These are phyloP conservation scores for Channa argus DNA, from an alignment of 2,113 vertebrate species.

Conservation along the genomic window DNA sequence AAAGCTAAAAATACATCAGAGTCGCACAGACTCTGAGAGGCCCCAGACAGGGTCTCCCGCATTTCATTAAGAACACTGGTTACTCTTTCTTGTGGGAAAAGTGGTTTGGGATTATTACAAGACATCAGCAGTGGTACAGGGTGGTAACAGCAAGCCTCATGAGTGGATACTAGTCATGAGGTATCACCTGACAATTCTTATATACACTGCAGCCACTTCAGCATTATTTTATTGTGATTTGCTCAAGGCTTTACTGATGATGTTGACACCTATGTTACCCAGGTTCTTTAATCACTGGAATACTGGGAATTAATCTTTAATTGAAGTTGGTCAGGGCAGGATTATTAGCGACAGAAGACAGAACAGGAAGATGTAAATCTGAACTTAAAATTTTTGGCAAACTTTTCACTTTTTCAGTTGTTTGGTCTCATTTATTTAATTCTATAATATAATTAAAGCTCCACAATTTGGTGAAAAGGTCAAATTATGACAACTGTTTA, in stretches of 20 bases:
- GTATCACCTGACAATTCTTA: conserved; percentile 10
- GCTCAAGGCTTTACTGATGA: background rate
- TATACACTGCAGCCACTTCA: background rate
- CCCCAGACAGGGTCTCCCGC: conserved; percentile 36
- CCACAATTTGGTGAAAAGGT: too few species aligned
- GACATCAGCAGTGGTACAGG: background rate
- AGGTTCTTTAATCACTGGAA: background rate
- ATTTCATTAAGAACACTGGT: conserved; percentile 18
- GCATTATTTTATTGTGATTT: background rate
- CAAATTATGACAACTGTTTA: too few species aligned
- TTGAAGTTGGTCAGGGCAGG: background rate
- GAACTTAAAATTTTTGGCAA: background rate
- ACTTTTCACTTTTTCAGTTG: background rate
- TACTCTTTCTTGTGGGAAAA: background rate
- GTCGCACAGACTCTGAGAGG: conserved; percentile 59
- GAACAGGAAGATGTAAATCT: background rate
- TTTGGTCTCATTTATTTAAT: background rate
- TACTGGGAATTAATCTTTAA: background rate
- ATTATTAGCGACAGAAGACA: background rate
- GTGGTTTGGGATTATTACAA: background rate
- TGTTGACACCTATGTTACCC: background rate
- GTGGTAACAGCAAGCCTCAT: background rate
- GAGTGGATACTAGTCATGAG: conserved; percentile 3
- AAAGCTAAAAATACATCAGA: conserved; percentile 72
- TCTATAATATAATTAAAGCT: background rate